Percentiles rank a stretch among this genome's conserved stretches.
Evolutionary conservation across 1,140 invertebrate species (phyloP).

Genomic region (Leptoteleia sp.): DNA sequence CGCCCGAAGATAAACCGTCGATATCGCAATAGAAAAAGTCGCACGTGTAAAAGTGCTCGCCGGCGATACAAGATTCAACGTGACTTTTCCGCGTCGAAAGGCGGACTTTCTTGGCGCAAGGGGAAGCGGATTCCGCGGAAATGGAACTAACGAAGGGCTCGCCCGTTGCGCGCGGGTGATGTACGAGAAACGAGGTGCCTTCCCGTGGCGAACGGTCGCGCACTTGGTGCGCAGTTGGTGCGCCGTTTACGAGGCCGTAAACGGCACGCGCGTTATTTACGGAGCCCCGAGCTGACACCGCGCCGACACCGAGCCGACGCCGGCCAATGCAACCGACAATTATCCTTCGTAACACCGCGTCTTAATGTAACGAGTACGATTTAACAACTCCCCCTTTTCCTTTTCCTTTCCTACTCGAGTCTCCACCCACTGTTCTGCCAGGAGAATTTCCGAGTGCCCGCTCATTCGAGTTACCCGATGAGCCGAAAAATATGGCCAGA

Average conservation of each 20-base stretch:
- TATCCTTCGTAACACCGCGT: conserved; percentile 71
- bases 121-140: conserved; percentile 33
- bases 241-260: conserved; percentile 76
- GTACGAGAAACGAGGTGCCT: conserved; percentile 49
- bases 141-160: conserved; percentile 51
- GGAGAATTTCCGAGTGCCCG: too few species aligned
- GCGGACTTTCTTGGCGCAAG: neutral
- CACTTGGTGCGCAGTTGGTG: conserved; percentile 69
- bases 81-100: neutral
- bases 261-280: conserved; percentile 75
- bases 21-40: conserved; percentile 31
- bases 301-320: conserved; percentile 43
- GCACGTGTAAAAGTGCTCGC: conserved; percentile 43
- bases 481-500: too few species aligned
- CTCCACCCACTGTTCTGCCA: too few species aligned
- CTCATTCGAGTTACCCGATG: too few species aligned
- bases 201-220: conserved; percentile 2
- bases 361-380: conserved; percentile 68
- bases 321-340: conserved; percentile 68
- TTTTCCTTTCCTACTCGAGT: conserved; percentile 5
- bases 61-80: conserved; percentile 10
- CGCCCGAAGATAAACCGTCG: conserved; percentile 32
- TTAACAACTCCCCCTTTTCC: conserved; percentile 13
- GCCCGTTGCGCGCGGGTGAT: conserved; percentile 58
- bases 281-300: too few species aligned